These are phyloP conservation scores for Cettia cetti DNA, from an alignment of 2,113 vertebrate genomes.

Conservation along the genomic window DNA sequence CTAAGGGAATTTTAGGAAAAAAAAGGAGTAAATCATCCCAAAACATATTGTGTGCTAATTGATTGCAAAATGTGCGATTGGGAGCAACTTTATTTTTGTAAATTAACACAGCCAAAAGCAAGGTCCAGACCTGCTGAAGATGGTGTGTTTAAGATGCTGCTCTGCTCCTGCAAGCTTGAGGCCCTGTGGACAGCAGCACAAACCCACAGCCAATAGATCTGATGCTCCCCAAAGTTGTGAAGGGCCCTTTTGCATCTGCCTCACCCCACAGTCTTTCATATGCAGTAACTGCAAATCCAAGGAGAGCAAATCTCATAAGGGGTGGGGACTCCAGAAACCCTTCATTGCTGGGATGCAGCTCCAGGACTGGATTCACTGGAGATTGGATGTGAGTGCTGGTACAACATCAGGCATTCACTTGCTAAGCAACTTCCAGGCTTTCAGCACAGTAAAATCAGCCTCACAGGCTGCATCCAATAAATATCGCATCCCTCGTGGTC, in stretches of 20 bases:
- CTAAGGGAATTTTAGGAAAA: not conserved
- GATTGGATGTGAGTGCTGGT: not conserved
- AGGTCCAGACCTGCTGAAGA: not conserved
- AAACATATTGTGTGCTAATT: slow-evolving; percentile 7
- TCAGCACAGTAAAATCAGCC: not conserved
- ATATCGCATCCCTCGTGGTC: not conserved
- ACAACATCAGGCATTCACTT: not conserved
- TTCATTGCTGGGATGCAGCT: not conserved
- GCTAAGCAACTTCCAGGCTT: not conserved
- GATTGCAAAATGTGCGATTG: not conserved
- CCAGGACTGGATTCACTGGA: not conserved
- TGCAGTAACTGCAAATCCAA: not conserved
- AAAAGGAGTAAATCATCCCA: slow-evolving; percentile 1
- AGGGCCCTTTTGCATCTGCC: not conserved
- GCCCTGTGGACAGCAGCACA: not conserved
- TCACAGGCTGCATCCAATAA: not conserved
- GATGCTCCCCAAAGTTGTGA: not conserved
- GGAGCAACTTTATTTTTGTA: not conserved
- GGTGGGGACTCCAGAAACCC: not conserved
- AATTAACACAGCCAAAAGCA: not conserved
- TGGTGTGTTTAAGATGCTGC: fast-evolving
- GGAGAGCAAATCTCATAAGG: not conserved
- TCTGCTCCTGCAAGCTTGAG: not conserved
- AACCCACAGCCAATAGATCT: not conserved
- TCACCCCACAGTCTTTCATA: not conserved